Conservation (phyloP, 2,113 vertebrate genomes). For the Dasyornis broadbenti region DNA sequence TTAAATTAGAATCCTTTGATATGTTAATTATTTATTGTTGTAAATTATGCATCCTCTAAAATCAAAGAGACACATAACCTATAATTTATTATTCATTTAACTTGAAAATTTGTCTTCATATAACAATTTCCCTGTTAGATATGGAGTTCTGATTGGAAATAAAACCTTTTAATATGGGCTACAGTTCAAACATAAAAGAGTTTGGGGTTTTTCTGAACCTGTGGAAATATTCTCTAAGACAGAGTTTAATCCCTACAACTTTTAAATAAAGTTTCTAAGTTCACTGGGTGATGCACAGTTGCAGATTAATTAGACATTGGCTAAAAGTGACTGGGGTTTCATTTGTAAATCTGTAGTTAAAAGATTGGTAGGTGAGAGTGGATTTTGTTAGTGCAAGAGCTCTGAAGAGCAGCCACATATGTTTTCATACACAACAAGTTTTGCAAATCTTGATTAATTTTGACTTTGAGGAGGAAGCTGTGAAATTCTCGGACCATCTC, state of each 20-base stretch:
- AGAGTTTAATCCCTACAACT: not conserved
- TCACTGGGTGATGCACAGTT: not conserved
- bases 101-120: slow-evolving; percentile 60
- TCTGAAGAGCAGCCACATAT: not conserved
- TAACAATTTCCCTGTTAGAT: slow-evolving; percentile 48
- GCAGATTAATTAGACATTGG: not conserved
- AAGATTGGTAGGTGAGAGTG: not conserved
- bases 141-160: slow-evolving; percentile 52
- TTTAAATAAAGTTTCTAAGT: not conserved
- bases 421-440: not conserved
- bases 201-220: not conserved
- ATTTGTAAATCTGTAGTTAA: not conserved
- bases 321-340: not conserved
- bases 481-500: not conserved
- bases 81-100: slow-evolving; percentile 77
- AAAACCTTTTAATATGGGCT: slow-evolving; percentile 46
- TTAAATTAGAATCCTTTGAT: slow-evolving; percentile 72
- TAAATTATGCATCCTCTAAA: slow-evolving; percentile 74
- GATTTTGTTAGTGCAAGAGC: not conserved
- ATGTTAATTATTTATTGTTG: slow-evolving; percentile 79
- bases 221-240: not conserved
- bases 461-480: not conserved
- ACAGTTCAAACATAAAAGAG: not conserved
- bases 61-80: slow-evolving; percentile 71
- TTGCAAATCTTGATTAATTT: not conserved